Percentiles rank a stretch among this genome's conserved stretches.
Evolutionary conservation across 2,797 vertebrate genomes (phyloP).

Genomic region (Clarias pachynema): DNA sequence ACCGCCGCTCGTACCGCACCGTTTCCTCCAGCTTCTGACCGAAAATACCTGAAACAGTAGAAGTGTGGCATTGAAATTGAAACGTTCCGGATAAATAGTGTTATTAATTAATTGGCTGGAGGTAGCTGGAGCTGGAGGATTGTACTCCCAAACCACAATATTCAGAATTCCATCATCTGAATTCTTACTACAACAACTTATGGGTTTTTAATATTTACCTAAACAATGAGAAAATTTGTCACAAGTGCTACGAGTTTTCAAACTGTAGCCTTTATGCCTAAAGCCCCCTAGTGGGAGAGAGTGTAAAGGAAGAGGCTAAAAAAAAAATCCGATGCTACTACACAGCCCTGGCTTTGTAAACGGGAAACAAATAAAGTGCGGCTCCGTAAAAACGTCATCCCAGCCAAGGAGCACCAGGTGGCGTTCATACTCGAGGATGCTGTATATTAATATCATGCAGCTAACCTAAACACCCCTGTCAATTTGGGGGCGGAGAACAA

Average conservation of each 20-base stretch:
- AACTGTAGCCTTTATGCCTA: background rate
- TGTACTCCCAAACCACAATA: background rate
- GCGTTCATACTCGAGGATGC: no score
- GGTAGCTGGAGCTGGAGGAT: background rate
- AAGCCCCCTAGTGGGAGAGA: background rate
- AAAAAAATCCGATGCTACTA: no score
- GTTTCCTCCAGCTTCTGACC: conserved; percentile 98
- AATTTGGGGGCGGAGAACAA: no score
- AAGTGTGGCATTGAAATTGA: background rate
- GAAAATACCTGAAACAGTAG: conserved; percentile 85
- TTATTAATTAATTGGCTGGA: background rate
- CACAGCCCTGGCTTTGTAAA: no score
- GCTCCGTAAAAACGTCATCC: no score
- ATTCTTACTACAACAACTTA: background rate
- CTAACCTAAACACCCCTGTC: no score
- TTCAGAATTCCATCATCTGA: background rate
- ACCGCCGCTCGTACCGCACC: conserved; percentile 89
- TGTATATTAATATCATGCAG: no score
- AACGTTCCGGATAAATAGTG: background rate
- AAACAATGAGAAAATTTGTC: background rate
- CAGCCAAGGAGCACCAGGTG: no score
- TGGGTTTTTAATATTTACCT: background rate
- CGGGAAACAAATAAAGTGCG: no score
- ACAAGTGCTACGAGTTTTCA: background rate
- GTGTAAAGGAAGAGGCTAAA: background rate